A percentile compares a stretch with the other conserved stretches of the same genome.
These are phyloP conservation scores for Saccopteryx bilineata DNA, from an alignment of 2,113 vertebrate species.

Conservation along the genomic window DNA sequence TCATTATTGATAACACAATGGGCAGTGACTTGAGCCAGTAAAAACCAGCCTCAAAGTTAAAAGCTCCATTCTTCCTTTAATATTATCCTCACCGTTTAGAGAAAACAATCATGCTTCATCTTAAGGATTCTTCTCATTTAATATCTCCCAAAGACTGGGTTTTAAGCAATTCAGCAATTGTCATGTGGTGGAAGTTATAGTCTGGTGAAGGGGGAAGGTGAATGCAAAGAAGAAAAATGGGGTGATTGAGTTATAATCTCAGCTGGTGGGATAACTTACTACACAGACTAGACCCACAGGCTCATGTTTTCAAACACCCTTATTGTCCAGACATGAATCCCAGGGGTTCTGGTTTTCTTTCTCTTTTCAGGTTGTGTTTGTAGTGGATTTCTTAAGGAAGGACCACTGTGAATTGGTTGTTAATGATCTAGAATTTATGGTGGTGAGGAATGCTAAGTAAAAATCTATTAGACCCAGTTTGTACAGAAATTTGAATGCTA, in stretches of 20 bases:
- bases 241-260: not conserved
- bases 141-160: not conserved
- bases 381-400: conserved; percentile 12
- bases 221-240: not conserved
- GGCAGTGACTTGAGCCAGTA: not conserved
- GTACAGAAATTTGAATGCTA: conserved; percentile 14
- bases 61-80: not conserved
- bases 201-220: not conserved
- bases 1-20: not conserved
- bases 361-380: conserved; percentile 25
- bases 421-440: conserved; percentile 16
- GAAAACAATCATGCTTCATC: not conserved
- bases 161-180: not conserved
- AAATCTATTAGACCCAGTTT: conserved; percentile 3
- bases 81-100: not conserved
- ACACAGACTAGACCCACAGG: not conserved
- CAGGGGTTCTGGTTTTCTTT: not conserved
- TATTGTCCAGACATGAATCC: not conserved
- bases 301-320: not conserved
- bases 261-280: not conserved
- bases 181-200: not conserved
- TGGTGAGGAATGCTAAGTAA: conserved; percentile 42
- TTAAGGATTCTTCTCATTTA: conserved; percentile 7
- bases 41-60: conserved; percentile 2
- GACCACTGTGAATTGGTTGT: not conserved